phyloP scores from a whole-genome alignment of 2,797 vertebrate species.

The Acropternis orthonyx region DNA sequence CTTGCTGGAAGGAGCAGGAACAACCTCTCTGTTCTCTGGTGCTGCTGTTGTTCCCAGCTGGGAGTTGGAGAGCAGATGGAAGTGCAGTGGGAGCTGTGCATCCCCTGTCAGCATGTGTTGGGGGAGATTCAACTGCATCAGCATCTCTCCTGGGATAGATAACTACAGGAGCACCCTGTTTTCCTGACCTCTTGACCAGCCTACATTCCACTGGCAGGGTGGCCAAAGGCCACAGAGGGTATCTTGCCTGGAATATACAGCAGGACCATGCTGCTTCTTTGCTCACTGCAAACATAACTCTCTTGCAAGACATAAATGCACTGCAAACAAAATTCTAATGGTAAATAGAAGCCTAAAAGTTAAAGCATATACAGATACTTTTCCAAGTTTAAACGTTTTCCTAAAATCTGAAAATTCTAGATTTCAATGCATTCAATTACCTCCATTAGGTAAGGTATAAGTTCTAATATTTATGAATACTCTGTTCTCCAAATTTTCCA shows the following conservation, averaged over 20 bases:
- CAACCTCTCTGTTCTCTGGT: neutral
- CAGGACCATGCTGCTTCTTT: neutral
- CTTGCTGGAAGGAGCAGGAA: neutral
- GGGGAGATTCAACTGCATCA: neutral
- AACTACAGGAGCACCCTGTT: neutral
- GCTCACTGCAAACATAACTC: neutral
- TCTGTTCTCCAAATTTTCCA: neutral
- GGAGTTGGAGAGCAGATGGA: neutral
- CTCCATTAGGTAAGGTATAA: neutral
- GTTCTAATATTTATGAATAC: neutral
- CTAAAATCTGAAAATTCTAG: neutral
- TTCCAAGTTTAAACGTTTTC: neutral
- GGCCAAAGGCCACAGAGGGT: neutral
- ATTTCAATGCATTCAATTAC: accelerated
- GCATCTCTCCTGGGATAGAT: neutral
- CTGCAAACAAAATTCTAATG: neutral
- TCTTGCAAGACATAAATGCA: neutral
- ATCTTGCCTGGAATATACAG: neutral
- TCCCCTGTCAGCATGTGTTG: too few species aligned
- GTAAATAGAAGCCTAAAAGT: neutral
- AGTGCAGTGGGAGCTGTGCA: neutral
- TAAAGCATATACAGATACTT: neutral
- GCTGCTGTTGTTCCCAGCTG: neutral
- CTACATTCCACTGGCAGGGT: accelerated
- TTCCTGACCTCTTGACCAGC: neutral